Base-by-base conservation (phyloP, 2,797 vertebrate genomes). In the Sebastes matsubarae region DNA sequence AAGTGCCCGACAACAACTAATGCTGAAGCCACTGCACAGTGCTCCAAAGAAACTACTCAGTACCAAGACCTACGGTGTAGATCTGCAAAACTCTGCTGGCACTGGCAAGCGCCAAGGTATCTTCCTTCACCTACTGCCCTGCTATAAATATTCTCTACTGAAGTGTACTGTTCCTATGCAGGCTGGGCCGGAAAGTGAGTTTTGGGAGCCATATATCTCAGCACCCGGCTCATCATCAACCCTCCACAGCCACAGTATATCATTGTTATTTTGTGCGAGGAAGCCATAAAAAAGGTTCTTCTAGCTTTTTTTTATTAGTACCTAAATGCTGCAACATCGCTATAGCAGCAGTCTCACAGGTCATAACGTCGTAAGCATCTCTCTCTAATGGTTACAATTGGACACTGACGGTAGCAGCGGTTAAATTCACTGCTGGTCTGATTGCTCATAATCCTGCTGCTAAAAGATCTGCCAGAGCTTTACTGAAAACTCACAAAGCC, bases 391-490 rank as follows among this genome's bases (percentile, higher is more conserved):
- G 57, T 42, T 57, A 72, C 52, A 83, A 73, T 70, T 75, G 7
- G 22, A 5, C 74, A 10, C 36, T 68, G 61, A 72, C 58, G 27
- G 70, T 2, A 55, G 72, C 38, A 68, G 61, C 1, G 25, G 57
- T 29, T 83, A 67, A 70, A 29, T 77, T 66, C 20, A 63, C 68
- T 46, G 66, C 68, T 46, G n/a, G 74, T 79, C 59, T 68, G 29
- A 71, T 68, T 65, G 72, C 68, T 81, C 36, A 61, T 89, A 80
- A 84, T 89, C 81, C 79, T 67, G 58, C 61, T 59, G 38, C 76
- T 69, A 16, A 46, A 77, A 30, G 7, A 76, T 66, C n/a, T 75
- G 79, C 76, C 81, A 88, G 74, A 88, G 72, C 68, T 78, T 73
- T 30, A 24, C 64, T 59, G 70, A 64, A 70, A 68, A 72, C 64